Percentiles rank a stretch among this genome's conserved stretches.
Conservation (phyloP, 2,888 invertebrate genomes). For the Diogma glabrata region DNA sequence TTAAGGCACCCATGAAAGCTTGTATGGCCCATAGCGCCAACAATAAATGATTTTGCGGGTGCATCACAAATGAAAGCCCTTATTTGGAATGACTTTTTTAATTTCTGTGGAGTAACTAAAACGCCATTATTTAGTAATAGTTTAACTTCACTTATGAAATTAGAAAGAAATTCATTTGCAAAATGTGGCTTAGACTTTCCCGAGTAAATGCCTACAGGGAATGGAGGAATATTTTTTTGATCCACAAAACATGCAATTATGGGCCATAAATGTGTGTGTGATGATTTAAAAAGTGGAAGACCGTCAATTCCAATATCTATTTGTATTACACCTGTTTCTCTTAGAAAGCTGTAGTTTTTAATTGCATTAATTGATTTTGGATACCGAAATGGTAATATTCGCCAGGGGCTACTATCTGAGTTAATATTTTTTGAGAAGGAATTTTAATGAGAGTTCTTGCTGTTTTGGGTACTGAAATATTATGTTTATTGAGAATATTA, state of each 20-base stretch:
- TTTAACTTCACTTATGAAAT: background rate
- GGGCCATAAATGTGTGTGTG: conserved; percentile 1
- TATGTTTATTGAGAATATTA: background rate
- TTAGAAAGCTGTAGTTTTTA: background rate
- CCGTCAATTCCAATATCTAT: conserved; percentile 2
- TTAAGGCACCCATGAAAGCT: background rate
- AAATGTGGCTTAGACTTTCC: background rate
- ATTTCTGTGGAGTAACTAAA: background rate
- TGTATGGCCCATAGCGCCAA: background rate
- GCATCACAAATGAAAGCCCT: background rate
- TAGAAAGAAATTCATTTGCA: background rate
- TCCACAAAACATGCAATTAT: background rate
- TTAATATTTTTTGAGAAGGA: background rate
- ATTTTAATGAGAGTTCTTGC: background rate
- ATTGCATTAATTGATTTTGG: background rate
- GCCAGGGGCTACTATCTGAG: background rate
- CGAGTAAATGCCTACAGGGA: background rate
- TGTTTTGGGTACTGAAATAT: background rate
- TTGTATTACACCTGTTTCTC: background rate
- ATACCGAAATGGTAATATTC: background rate
- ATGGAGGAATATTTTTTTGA: background rate
- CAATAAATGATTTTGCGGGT: background rate
- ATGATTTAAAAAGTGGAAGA: background rate
- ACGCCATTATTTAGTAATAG: background rate
- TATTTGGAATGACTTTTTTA: background rate